Evolutionary conservation across 2,113 vertebrate species (phyloP).

Genomic region (Nycticorax nycticorax): DNA sequence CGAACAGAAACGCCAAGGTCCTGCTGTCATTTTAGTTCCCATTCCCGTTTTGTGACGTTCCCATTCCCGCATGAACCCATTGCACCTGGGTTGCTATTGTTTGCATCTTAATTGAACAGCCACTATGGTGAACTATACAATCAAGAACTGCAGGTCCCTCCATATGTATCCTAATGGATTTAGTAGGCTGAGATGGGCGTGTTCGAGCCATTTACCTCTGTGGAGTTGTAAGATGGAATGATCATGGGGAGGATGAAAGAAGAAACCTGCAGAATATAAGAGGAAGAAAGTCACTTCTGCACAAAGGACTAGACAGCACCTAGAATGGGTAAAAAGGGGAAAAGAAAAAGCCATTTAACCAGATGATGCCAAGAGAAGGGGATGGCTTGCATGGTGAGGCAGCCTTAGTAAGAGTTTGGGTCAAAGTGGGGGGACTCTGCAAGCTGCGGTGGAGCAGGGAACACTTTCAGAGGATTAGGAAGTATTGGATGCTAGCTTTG

Average conservation of each 20-base stretch:
- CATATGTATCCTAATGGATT: neutral
- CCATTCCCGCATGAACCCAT: accelerated
- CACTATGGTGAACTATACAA: neutral
- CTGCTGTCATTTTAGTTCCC: neutral
- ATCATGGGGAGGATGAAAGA: neutral
- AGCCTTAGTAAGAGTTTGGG: neutral
- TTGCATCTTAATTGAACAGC: neutral
- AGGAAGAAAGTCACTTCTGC: neutral
- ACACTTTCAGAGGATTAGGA: neutral
- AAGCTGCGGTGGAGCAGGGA: neutral
- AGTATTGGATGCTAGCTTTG: neutral
- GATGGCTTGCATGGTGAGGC: neutral
- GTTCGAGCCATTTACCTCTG: neutral
- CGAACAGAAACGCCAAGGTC: neutral
- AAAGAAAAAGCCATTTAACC: neutral
- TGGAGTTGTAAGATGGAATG: neutral
- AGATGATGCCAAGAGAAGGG: neutral
- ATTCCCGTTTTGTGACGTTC: accelerated
- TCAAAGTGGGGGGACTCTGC: neutral
- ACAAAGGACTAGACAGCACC: neutral
- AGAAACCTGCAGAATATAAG: neutral
- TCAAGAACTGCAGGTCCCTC: neutral
- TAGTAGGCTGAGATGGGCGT: neutral
- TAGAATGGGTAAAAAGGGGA: neutral
- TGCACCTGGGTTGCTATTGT: neutral